Evolutionary conservation across 2,888 invertebrate genomes (phyloP).

Genomic region (Colletes collaris): DNA sequence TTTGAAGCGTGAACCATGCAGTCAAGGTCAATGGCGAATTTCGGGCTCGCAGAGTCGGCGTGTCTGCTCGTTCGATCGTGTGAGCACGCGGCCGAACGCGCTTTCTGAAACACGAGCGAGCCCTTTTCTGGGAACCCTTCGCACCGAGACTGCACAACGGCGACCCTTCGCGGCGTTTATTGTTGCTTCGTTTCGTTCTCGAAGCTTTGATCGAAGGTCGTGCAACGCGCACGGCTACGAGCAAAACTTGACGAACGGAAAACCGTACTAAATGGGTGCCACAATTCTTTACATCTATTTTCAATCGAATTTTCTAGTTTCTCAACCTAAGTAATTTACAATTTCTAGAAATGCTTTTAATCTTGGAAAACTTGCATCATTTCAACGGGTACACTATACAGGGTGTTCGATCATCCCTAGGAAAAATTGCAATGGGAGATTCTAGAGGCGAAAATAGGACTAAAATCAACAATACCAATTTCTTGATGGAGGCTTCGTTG

Average conservation of each 20-base stretch:
- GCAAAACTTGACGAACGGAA: conserved; percentile 4
- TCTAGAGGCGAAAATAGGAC: too few species aligned
- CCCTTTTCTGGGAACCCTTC: conserved; percentile 45
- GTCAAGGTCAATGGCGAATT: conserved; percentile 60
- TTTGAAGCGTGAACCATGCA: conserved; percentile 47
- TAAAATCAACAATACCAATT: too few species aligned
- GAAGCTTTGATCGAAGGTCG: conserved; percentile 37
- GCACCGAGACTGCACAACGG: conserved; percentile 20
- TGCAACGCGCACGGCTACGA: conserved; percentile 14
- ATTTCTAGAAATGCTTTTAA: too few species aligned
- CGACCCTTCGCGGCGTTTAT: conserved; percentile 40
- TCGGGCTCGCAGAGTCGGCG: conserved; percentile 42
- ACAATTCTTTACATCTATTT: too few species aligned
- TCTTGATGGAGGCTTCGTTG: too few species aligned
- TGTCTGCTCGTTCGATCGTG: conserved; percentile 38
- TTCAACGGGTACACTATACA: too few species aligned
- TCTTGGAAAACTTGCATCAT: too few species aligned
- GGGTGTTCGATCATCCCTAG: too few species aligned
- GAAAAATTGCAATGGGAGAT: too few species aligned
- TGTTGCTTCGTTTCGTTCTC: conserved; percentile 33
- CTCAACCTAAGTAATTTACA: too few species aligned
- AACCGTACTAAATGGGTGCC: background rate
- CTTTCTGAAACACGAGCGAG: conserved; percentile 43
- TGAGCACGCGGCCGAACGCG: conserved; percentile 16
- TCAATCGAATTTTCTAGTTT: too few species aligned